phyloP scores from a whole-genome alignment of 1,140 invertebrate species.

The Drosophila ohnishii region DNA sequence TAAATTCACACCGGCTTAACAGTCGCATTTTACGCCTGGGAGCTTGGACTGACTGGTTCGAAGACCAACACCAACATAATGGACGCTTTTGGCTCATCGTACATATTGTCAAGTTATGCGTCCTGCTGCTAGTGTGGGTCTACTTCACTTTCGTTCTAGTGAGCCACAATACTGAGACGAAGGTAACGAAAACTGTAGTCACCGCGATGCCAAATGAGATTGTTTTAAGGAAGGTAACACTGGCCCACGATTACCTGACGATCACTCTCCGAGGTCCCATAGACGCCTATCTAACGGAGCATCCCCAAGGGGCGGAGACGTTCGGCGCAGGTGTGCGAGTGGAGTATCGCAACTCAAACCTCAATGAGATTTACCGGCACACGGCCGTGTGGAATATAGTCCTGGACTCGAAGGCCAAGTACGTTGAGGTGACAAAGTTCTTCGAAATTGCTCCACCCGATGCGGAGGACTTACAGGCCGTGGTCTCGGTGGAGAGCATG shows the following conservation, averaged over 20 bases:
- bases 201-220: background rate
- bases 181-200: background rate
- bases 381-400: conserved; percentile 13
- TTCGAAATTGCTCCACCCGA: background rate
- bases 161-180: no score
- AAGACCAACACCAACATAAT: background rate
- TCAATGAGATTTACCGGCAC: background rate
- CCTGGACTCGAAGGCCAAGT: background rate
- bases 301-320: background rate
- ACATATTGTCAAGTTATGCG: background rate
- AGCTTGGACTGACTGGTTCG: background rate
- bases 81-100: background rate
- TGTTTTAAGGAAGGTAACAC: background rate
- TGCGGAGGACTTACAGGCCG: background rate
- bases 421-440: background rate
- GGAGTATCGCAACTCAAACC: background rate
- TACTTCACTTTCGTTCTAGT: background rate
- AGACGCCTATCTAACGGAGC: background rate
- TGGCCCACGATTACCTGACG: background rate
- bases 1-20: background rate
- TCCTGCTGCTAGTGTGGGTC: background rate
- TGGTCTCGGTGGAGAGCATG: conserved; percentile 1
- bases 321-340: conserved; percentile 3
- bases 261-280: conserved; percentile 6
- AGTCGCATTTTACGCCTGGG: background rate